Base-by-base conservation (phyloP, 2,797 vertebrate genomes). In the Anas capensis region DNA sequence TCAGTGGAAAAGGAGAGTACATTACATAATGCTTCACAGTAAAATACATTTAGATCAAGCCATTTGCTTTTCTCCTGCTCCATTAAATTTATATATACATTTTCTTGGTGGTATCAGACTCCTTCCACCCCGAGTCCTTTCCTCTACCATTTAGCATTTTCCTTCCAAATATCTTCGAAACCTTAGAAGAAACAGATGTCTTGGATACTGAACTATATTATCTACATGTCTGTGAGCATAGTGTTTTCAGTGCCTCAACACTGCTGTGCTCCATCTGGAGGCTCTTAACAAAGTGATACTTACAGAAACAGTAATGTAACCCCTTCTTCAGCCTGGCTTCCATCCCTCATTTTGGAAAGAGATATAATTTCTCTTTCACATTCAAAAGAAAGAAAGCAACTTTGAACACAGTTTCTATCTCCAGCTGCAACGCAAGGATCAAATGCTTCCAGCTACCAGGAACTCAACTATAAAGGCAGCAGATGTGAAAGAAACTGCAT, bases 341-440 rank as follows among this genome's bases (percentile, higher is more conserved):
- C 85, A 48, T 4, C 23, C 12, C 31, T 23, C 4, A 1, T 77
- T 51, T 14, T 8, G 60, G 58, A 73, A 14, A 65, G 16, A 84
- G 16, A n/a, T 17, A 13, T 4, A 2, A 51, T 77, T 85, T 86
- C 53, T 34, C 78, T 69, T 69, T 31, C 78, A 36, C 14, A 7
- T 58, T 82, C 64, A 38, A 58, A 92, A 85, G 44, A 51, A 89
- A 92, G 21, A 85, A 87, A 89, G 16, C 10, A 34, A n/a, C 75
- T 92, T 84, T 77, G 42, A 86, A 80, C 38, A 10, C 7, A 16
- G 33, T 2, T 27, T 78, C 12, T 71, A 70, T 82, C 34, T 60
- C 72, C 86, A 77, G 51, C 82, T 90, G 72, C 0, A 5, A 68
- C 2, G 1, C 9, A 40, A 72, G 69, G 76, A 38, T 10, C 60